These are phyloP conservation scores for Lamellibrachia columna DNA, from an alignment of 2,888 invertebrate species.

Conservation along the genomic window DNA sequence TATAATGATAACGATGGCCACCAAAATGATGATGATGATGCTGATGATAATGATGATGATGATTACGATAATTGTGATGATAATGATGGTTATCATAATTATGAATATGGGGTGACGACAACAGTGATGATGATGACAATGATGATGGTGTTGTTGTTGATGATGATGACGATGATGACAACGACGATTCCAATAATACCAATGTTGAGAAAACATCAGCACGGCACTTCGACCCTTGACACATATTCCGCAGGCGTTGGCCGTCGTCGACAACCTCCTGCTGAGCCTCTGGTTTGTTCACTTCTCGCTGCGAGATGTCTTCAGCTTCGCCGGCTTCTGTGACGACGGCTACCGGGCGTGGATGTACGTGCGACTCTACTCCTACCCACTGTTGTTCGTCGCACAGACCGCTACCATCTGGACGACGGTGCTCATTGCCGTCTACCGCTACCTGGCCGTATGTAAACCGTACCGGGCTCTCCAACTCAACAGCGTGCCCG, in stretches of 20 bases:
- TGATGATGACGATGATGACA: too few species aligned
- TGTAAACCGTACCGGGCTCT: conserved; percentile 35
- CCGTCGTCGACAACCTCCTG: conserved; percentile 23
- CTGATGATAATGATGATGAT: neutral
- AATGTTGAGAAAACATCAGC: too few species aligned
- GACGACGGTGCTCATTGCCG: conserved; percentile 37
- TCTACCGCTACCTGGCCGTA: conserved; percentile 35
- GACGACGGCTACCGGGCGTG: conserved; percentile 23
- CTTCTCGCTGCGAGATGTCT: conserved; percentile 22
- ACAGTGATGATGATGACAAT: neutral
- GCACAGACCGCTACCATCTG: conserved; percentile 37
- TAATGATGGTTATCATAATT: neutral
- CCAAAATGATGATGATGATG: neutral
- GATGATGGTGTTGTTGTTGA: too few species aligned
- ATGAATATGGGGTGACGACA: neutral
- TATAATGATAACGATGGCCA: neutral
- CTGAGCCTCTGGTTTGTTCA: conserved; percentile 25
- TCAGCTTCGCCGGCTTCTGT: conserved; percentile 13
- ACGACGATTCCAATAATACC: too few species aligned
- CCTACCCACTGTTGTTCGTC: conserved; percentile 34
- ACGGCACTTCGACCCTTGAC: neutral
- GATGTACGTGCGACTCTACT: conserved; percentile 26
- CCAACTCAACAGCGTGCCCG: conserved; percentile 24
- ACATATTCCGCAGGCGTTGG: conserved; percentile 23
- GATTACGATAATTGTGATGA: neutral